Base-by-base conservation (phyloP, 2,113 vertebrate species). In the Xiphias gladius region DNA sequence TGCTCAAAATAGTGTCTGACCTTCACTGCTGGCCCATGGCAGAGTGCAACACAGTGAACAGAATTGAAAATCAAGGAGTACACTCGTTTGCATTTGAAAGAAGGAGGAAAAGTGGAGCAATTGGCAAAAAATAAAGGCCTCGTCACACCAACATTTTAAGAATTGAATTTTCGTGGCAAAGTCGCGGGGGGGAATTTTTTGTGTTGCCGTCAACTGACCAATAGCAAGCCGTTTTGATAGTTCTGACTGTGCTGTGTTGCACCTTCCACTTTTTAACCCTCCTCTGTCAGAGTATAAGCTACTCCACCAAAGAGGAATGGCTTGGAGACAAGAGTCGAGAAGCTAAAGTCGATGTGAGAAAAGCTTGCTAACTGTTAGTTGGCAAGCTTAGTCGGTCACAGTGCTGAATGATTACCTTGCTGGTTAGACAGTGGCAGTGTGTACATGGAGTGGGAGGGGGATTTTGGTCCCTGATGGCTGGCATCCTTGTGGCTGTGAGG, bases 351-450 rank as follows among this genome's bases (percentile, higher is more conserved):
- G 11, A n/a, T 11, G 14, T 57, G 24, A 14, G 12, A 22, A 0
- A 35, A 52, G 24, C 28, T 19, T n/a, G 20, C 20, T 50, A 50
- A 50, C 48, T n/a, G 20, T 22, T 20, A 26, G 55, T 26, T 22
- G 43, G 43, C 10, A 20, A 69, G 26, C 11, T 46, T 3, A 11
- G n/a, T 26, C 2, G 2, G 46, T 52, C 46, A 30, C 10, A 14
- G 11, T 17, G 37, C 39, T 17, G 7, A 35, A 2, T 17, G 14
- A 37, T 86, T 85, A 92, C 95, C 93, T 94, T 94, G 94, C 68
- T 96, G 95, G 86, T 96, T 96, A 65, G 95, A 96, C 66, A 96
- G 90, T 1, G 95, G 95, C 14, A 96, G 87, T 8, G 95, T 96
- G 88, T 94, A 96, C 87, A 91, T 94, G 30, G 95, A 91, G 58